Evolutionary conservation across 2,888 invertebrate species (phyloP), one percentile per base, ranked within the genome.

Genomic region (Suillia variegata): DNA sequence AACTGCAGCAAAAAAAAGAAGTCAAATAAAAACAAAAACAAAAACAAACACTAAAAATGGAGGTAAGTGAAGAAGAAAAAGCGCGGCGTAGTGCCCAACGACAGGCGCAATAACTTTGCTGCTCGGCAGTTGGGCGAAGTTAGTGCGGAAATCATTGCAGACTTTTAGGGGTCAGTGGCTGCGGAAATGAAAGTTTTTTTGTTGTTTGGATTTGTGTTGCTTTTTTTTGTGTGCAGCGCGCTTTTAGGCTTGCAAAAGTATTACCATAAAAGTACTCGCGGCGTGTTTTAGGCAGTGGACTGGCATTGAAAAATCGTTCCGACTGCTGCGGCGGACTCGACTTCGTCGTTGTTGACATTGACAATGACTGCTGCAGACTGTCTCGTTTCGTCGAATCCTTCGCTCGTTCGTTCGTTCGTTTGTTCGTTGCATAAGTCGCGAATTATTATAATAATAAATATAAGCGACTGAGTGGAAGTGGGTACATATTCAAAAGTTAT

Each of bases 311-410:
- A 65, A 71, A 71, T 59, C 62, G 56, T 62, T 58, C 55, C 64
- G 51, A 45, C 21, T 21, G 24, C 56, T 18, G 31, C 15, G 13
- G 22, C 2, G n/a, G 22, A 12, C 12, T 24, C 15, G 68, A 67
- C 73, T 73, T 72, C 71, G 71, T 72, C 73, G 74, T 69, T 70
- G 64, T 61, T 74, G 73, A 71, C 73, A 74, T 75, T 73, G 73
- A 68, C 73, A 72, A 70, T 74, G 75, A 74, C 6, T 12, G 5
- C 12, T 31, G 5, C 12, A 31, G 31, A 31, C 31, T 31, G 5
- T 31, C 31, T 5, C 31, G 12, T 31, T 31, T 31, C 31, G 31
- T 31, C 12, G 31, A 31, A 31, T n/a, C n/a, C n/a, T n/a, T n/a
- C n/a, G n/a, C n/a, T n/a, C 5, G 26, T 26, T 26, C 6, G 6